A percentile compares a stretch with the other conserved stretches of the same genome.
phyloP scores from a whole-genome alignment of 2,888 invertebrate species.

The Augiades crinisus region DNA sequence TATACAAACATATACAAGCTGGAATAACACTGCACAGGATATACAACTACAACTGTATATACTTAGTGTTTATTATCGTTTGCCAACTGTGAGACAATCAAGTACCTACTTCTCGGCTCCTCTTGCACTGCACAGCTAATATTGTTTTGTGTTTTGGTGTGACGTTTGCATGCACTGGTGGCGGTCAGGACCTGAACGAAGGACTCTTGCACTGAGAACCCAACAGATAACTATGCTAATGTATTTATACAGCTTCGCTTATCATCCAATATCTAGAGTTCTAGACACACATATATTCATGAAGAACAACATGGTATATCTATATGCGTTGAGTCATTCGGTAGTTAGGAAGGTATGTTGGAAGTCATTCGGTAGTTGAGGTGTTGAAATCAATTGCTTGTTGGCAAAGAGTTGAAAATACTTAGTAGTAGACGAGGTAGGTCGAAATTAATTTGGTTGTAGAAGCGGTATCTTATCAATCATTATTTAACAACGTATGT shows the following conservation, averaged over 20 bases:
- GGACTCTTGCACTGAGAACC: conserved; percentile 69
- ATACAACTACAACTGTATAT: conserved; percentile 2
- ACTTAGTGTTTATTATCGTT: conserved; percentile 15
- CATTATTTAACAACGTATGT: too few species aligned
- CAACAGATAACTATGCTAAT: conserved; percentile 23
- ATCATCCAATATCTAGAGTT: background rate
- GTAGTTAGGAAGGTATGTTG: conserved; percentile 1
- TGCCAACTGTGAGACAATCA: background rate
- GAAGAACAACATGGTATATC: background rate
- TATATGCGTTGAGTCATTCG: background rate
- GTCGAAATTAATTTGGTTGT: too few species aligned
- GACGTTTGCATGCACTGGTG: conserved; percentile 71
- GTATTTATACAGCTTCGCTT: conserved; percentile 27
- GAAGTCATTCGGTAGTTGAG: too few species aligned
- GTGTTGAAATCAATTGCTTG: too few species aligned
- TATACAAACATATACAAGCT: background rate
- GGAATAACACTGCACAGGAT: conserved; percentile 7
- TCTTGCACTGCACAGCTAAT: conserved; percentile 60
- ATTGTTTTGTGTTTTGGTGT: conserved; percentile 63
- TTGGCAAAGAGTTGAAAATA: too few species aligned
- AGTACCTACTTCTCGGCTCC: conserved; percentile 11
- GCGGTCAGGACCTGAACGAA: conserved; percentile 76
- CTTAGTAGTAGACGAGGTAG: too few species aligned
- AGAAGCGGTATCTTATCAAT: too few species aligned
- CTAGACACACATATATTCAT: background rate